These are phyloP conservation scores for Drosophila lacteicornis DNA, from an alignment of 1,140 invertebrate genomes.

Conservation along the genomic window DNA sequence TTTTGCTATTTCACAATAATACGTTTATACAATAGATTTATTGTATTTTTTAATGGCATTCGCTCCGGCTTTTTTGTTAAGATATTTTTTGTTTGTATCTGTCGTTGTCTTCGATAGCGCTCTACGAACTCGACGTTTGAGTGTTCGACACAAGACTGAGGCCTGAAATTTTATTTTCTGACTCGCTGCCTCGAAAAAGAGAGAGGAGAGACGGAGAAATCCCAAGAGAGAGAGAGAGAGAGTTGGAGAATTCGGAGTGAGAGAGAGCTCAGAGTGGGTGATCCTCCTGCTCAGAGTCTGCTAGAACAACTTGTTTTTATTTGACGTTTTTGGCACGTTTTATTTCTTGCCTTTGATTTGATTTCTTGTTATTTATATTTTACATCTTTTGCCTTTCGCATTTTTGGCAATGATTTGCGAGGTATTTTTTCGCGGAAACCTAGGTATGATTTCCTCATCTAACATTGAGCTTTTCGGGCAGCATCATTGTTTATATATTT, in stretches of 20 bases:
- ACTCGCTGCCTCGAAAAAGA: slow-evolving; percentile 22
- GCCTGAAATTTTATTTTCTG: slow-evolving; percentile 21
- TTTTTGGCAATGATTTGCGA: slow-evolving; percentile 36
- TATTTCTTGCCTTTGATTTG: slow-evolving; percentile 24
- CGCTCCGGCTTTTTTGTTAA: slow-evolving; percentile 4
- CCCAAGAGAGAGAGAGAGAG: slow-evolving; percentile 2
- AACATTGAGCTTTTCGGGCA: slow-evolving; percentile 1
- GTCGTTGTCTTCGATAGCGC: slow-evolving; percentile 77
- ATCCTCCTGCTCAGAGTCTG: slow-evolving; percentile 3
- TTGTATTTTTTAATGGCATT: slow-evolving; percentile 31
- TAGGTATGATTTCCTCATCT: slow-evolving; percentile 8
- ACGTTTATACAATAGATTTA: slow-evolving; percentile 48
- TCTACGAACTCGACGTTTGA: slow-evolving; percentile 56
- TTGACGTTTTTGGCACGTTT: slow-evolving; percentile 32
- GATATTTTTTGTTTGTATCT: slow-evolving; percentile 14
- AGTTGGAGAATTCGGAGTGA: background rate
- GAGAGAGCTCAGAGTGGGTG: slow-evolving; percentile 5
- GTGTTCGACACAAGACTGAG: slow-evolving; percentile 79
- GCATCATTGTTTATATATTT: slow-evolving; percentile 42
- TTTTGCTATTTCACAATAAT: slow-evolving; percentile 67
- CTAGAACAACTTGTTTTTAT: slow-evolving; percentile 27
- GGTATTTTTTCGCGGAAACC: slow-evolving; percentile 37
- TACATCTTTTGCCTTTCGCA: slow-evolving; percentile 19
- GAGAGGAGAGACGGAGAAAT: slow-evolving; percentile 2
- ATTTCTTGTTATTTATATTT: slow-evolving; percentile 41